Percentiles rank a stretch among this genome's conserved stretches.
Evolutionary conservation across 2,888 invertebrate genomes (phyloP).

Genomic region (Heliconius sara): DNA sequence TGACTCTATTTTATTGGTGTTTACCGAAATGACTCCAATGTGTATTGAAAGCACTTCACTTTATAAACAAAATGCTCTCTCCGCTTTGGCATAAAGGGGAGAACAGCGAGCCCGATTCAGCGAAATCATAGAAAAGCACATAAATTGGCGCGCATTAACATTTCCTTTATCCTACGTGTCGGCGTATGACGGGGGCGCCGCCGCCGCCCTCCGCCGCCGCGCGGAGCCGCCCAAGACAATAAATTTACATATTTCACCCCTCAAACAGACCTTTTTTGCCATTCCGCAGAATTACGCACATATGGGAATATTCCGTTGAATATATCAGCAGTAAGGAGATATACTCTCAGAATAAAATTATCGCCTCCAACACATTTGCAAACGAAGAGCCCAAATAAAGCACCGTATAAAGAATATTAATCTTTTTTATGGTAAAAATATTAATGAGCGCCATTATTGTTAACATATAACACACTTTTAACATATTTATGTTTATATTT

Average conservation of each 20-base stretch:
- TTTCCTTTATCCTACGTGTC: conserved; percentile 84
- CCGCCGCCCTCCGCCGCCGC: conserved; percentile 68
- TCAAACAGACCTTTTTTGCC: conserved; percentile 84
- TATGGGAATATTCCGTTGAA: conserved; percentile 84
- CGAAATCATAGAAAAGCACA: conserved; percentile 84
- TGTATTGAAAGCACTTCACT: conserved; percentile 63
- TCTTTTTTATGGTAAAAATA: conserved; percentile 32
- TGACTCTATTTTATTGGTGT: conserved; percentile 7
- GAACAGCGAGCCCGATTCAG: conserved; percentile 77
- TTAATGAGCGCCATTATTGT: conserved; percentile 22
- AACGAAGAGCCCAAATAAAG: conserved; percentile 64
- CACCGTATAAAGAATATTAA: conserved; percentile 31
- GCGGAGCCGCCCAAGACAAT: conserved; percentile 81
- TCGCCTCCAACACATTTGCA: conserved; percentile 79
- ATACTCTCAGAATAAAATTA: conserved; percentile 84
- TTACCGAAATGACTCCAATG: conserved; percentile 39
- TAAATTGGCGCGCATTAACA: conserved; percentile 84
- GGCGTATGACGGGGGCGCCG: conserved; percentile 82
- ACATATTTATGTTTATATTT: not conserved
- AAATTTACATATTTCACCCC: conserved; percentile 85
- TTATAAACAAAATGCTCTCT: conserved; percentile 67
- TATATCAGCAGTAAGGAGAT: conserved; percentile 83
- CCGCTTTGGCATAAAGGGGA: conserved; percentile 72
- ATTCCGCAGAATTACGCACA: conserved; percentile 84
- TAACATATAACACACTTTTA: not conserved